Conservation (phyloP, 2,888 invertebrate species). For the Gari tellinella region DNA sequence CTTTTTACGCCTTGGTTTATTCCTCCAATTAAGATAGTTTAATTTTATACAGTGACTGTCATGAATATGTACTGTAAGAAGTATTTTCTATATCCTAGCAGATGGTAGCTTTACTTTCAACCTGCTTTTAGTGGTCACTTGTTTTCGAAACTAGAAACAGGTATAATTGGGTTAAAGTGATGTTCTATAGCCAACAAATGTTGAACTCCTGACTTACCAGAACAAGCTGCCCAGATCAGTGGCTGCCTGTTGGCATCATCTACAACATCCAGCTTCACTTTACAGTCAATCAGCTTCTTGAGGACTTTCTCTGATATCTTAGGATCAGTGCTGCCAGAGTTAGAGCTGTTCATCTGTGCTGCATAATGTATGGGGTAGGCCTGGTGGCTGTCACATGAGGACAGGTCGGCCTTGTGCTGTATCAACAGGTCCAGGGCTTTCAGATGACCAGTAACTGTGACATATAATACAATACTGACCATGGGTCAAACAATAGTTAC, state of each 20-base stretch:
- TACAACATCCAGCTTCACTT: conserved; percentile 92
- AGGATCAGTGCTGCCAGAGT: conserved; percentile 60
- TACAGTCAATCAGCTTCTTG: conserved; percentile 89
- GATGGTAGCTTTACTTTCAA: too few relatives aligned
- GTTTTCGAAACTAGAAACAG: too few relatives aligned
- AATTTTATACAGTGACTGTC: too few relatives aligned
- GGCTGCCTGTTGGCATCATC: conserved; percentile 98
- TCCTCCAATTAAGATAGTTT: too few relatives aligned
- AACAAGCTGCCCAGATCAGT: conserved; percentile 98
- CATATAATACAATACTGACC: neutral
- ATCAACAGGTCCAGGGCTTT: conserved; percentile 94
- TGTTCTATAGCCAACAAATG: too few relatives aligned
- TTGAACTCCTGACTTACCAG: conserved; percentile 89
- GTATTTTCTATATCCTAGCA: too few relatives aligned
- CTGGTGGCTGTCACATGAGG: conserved; percentile 95
- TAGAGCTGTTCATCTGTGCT: conserved; percentile 97
- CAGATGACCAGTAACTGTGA: conserved; percentile 94
- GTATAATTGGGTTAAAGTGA: too few relatives aligned
- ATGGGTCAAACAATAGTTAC: too few relatives aligned
- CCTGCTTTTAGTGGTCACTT: too few relatives aligned
- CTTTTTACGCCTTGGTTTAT: too few relatives aligned
- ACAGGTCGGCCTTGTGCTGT: conserved; percentile 93
- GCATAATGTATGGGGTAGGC: conserved; percentile 98
- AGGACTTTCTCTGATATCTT: conserved; percentile 90
- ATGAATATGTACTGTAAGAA: too few relatives aligned